Evolutionary conservation across 1,140 invertebrate genomes (phyloP).

Genomic region (Leucophenga varia): DNA sequence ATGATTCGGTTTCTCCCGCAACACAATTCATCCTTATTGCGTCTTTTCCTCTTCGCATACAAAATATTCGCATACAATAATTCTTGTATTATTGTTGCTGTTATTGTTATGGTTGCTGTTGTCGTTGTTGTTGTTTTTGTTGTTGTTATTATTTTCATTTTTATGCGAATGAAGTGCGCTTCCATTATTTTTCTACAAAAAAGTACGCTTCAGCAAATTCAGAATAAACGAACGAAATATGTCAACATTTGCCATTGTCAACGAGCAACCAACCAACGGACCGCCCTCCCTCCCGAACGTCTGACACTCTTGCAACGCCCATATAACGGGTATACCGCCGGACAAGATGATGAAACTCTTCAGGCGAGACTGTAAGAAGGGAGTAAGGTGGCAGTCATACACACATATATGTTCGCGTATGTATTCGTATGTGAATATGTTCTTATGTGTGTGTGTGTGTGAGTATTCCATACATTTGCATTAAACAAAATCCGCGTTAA

Average conservation of each 20-base stretch:
- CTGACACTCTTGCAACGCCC: too few species aligned
- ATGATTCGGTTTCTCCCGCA: too few species aligned
- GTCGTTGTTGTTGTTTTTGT: background rate
- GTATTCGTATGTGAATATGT: slow-evolving; percentile 7
- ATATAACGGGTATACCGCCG: too few species aligned
- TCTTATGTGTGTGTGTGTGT: background rate
- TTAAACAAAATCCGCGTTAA: too few species aligned
- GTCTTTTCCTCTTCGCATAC: background rate
- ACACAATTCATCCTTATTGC: too few species aligned
- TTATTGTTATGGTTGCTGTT: background rate
- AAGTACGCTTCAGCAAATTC: slow-evolving; percentile 5
- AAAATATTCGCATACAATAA: background rate
- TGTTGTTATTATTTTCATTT: slow-evolving; percentile 19
- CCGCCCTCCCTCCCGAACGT: too few species aligned
- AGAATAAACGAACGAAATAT: slow-evolving; percentile 17
- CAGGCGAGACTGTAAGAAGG: too few species aligned
- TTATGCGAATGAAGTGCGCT: slow-evolving; percentile 6
- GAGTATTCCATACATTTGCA: too few species aligned
- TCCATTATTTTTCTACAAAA: background rate
- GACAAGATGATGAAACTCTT: too few species aligned
- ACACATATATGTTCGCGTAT: slow-evolving; percentile 4
- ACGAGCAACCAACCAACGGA: slow-evolving; percentile 16
- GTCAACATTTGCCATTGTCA: slow-evolving; percentile 34
- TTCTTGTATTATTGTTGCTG: slow-evolving; percentile 2
- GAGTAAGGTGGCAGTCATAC: background rate